Conservation (phyloP, 2,888 invertebrate species). For the Ormyrus pomaceus region DNA sequence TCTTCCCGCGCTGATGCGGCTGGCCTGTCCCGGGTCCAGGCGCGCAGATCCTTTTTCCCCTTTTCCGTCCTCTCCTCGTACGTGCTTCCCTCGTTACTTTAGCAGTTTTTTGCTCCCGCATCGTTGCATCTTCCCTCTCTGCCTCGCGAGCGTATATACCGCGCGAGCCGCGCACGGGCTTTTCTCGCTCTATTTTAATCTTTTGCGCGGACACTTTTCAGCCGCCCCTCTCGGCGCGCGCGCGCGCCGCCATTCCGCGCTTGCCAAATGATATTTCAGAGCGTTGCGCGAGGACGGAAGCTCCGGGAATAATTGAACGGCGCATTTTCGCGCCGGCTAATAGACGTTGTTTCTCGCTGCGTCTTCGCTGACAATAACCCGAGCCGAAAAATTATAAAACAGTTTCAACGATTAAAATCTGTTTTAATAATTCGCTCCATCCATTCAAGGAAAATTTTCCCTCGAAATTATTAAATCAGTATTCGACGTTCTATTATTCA, state of each 20-base stretch:
- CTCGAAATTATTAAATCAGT: no score
- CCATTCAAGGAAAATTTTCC: no score
- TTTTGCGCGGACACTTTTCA: constrained; percentile 9
- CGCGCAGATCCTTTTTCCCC: background rate
- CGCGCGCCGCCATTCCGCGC: background rate
- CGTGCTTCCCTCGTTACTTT: background rate
- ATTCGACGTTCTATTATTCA: no score
- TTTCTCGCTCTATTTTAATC: constrained; percentile 10
- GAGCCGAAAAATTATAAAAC: no score
- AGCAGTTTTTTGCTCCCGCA: background rate
- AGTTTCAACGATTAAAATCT: no score
- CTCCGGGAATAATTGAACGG: constrained; percentile 20
- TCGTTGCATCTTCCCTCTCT: background rate
- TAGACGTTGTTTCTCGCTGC: no score
- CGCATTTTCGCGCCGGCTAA: constrained; percentile 1
- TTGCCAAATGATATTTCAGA: constrained; percentile 37
- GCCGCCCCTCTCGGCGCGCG: background rate
- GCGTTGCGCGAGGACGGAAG: background rate
- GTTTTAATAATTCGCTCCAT: no score
- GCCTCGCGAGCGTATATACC: background rate
- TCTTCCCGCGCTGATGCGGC: constrained; percentile 1
- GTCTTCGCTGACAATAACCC: no score
- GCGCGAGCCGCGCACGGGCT: background rate
- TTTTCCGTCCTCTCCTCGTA: background rate
- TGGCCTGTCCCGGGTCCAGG: background rate